These are phyloP conservation scores for Charanyca ferruginea DNA, from an alignment of 2,888 invertebrate species.

Conservation along the genomic window DNA sequence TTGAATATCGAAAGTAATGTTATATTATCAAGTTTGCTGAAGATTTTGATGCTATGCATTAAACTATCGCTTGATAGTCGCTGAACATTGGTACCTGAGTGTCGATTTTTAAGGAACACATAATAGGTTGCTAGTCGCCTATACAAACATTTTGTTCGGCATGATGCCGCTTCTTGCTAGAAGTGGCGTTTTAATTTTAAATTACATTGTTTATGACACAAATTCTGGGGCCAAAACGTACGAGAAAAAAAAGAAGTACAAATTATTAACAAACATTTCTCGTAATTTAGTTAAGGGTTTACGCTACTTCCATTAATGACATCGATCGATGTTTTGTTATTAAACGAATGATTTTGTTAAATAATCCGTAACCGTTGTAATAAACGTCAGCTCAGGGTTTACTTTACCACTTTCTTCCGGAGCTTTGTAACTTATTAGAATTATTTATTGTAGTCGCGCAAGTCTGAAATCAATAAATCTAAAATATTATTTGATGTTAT, in stretches of 20 bases:
- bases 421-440: slow-evolving; percentile 28
- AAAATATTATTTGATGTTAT: slow-evolving; percentile 37
- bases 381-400: slow-evolving; percentile 32
- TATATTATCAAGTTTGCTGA: slow-evolving; percentile 32
- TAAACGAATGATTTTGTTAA: slow-evolving; percentile 48
- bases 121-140: slow-evolving; percentile 42
- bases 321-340: slow-evolving; percentile 64
- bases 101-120: slow-evolving; percentile 60
- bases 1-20: slow-evolving; percentile 35
- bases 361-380: slow-evolving; percentile 26
- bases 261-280: slow-evolving; percentile 82
- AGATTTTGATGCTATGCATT: slow-evolving; percentile 27
- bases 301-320: slow-evolving; percentile 71
- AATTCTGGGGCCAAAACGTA: slow-evolving; percentile 88
- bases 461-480: slow-evolving; percentile 31
- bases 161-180: slow-evolving; percentile 22
- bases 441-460: slow-evolving; percentile 49
- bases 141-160: slow-evolving; percentile 48
- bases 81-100: slow-evolving; percentile 39
- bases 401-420: slow-evolving; percentile 15
- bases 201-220: slow-evolving; percentile 74
- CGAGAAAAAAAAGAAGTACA: slow-evolving; percentile 87
- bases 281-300: slow-evolving; percentile 84
- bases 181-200: slow-evolving; percentile 66
- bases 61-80: slow-evolving; percentile 20